Evolutionary conservation across 2,888 invertebrate species (phyloP), one percentile per base, ranked within the genome.

Genomic region (Acheta domesticus): DNA sequence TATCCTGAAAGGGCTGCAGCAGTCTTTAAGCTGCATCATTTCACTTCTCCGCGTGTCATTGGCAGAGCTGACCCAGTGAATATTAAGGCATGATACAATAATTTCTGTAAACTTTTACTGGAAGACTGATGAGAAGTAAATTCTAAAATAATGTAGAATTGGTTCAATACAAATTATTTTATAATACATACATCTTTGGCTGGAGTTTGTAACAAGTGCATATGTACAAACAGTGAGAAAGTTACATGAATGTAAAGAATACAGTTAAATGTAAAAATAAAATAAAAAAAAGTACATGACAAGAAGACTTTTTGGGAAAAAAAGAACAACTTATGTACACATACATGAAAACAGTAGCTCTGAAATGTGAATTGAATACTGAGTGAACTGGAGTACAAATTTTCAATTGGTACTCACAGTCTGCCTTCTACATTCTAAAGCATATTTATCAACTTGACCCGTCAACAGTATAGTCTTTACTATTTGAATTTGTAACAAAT

Each of bases 1-100:
- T n/a, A n/a, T 14, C 62, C 16, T 16, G 36, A 62, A 62, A 62
- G 62, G 62, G 62, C 62, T 19, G n/a, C 14, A 19, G 62, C 62
- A 19, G 62, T 19, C 5, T 19, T 62, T 62, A 14, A 62, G 62
- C 62, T 62, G n/a, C 62, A 36, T 62, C 62, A 62, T 19, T 36
- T 62, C 62, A 62, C 62, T 62, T 62, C 62, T 62, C 62, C 62
- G 62, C 62, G 62, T 62, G 62, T 19, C 62, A n/a, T 62, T 12
- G 62, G 62, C 62, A 62, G 62, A 62, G 62, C n/a, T 12, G 62
- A 62, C 62, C 62, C 62, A 62, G 62, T 62, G 62, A 62, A 62
- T 62, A 62, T 62, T 62, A 62, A 62, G 62, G 62, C 62, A 62
- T 62, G 62, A 62, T 62, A 62, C 62, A 62, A 62, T 62, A 62